Evolutionary conservation across 2,888 invertebrate genomes (phyloP), one percentile per base, ranked within the genome.

Genomic region (Siphlonurus alternatus): DNA sequence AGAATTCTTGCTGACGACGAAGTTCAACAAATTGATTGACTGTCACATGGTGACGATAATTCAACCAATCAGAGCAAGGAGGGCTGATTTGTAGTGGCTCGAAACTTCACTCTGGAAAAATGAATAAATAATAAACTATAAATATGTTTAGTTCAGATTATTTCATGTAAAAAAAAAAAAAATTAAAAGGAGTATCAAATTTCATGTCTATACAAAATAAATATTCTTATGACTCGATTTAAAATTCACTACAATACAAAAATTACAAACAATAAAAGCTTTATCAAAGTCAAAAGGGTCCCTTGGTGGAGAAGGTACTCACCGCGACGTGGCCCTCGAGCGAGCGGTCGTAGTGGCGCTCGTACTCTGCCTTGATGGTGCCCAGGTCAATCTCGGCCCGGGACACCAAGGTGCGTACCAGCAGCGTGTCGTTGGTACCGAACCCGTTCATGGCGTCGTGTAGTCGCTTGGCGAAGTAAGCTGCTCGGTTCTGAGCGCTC

Each of bases 321-420:
- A 38, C 38, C 38, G 38, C 38, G 38, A 38, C 38, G 5, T 38
- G 38, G 5, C 38, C 38, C 23, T 70, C 71, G 61, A 74, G 67
- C 23, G 73, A 68, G 63, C 70, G 71, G 51, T 70, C 71, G 68
- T 72, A 73, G 59, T 69, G 64, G 23, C 68, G 67, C 65, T 74
- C 72, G 70, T 73, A 77, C 66, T 74, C 75, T 24, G 71, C 70
- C 66, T 73, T 74, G 66, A 77, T 75, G 64, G 75, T 73, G 61
- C 72, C 73, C 70, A 77, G 70, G 66, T 76, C 76, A 62, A 74
- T 65, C 73, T 73, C 69, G 65, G 72, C 70, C 66, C 73, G 68
- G 23, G 74, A 72, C 64, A 76, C 75, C 61, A 77, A 70, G 60
- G 76, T 71, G 67, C 76, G 76, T 63, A 77, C 75, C 38, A 77